Base-by-base conservation (phyloP, 2,797 vertebrate genomes). In the Presbytis comata region DNA sequence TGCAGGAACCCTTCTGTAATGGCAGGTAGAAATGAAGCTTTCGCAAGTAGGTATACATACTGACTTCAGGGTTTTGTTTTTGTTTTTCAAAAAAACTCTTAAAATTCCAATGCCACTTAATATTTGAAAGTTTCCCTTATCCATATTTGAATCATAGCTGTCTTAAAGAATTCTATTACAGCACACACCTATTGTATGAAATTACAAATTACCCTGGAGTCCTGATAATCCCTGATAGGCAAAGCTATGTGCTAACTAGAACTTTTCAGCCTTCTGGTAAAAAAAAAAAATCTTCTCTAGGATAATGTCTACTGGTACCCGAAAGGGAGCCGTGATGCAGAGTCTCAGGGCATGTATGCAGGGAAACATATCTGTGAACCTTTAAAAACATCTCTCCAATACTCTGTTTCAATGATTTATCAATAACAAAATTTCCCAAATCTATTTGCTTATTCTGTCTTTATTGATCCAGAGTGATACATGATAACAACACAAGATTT, bases 91-190 rank as follows among this genome's bases (percentile, higher is more conserved):
- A 96, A 95, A 5, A 14, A 82, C 48, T 88, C 33, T 70, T 91
- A 88, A 95, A 92, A 96, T 93, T 95, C 57, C 96, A 93, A 4
- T 17, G 88, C 46, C 74, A 86, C 19, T 93, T 91, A 64, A 76
- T 36, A 64, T 84, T 75, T 89, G 8, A 92, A 91, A 91, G 12
- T 44, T 86, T 17, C 36, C 10, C 26, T 93, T 67, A 89, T 48
- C 44, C 57, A 13, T 70, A 85, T 53, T 93, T 95, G 70, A 85
- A 82, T 55, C 67, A 24, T 30, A 39, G 72, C 74, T 94, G 24
- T 55, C 50, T 55, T 55, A 28, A 92, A 90, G 78, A 85, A 80
- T 79, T 89, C 50, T 28, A 48, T 44, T 67, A 48, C 67, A 83
- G n/a, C 30, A 72, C 10, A 16, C 30, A 16, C n/a, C 72, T 95